These are phyloP conservation scores for Xestia rhomboidea DNA, from an alignment of 2,888 invertebrate species.

Conservation along the genomic window DNA sequence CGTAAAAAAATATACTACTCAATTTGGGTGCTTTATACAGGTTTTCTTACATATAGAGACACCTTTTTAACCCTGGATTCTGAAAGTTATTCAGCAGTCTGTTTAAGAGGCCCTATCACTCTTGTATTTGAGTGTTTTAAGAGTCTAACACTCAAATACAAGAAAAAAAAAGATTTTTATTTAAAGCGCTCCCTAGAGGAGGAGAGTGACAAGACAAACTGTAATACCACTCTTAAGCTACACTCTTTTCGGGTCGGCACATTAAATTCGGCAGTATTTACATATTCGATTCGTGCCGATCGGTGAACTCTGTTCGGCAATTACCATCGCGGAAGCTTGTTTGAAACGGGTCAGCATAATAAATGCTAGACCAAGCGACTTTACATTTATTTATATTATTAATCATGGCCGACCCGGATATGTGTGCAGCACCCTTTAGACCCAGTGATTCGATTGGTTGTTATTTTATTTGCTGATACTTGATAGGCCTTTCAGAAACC, in stretches of 20 bases:
- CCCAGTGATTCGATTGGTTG: not conserved
- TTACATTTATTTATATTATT: not conserved
- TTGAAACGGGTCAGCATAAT: not conserved
- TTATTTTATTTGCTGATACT: not conserved
- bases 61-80: slow-evolving; percentile 27
- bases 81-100: not conserved
- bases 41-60: slow-evolving; percentile 71
- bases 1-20: slow-evolving; percentile 77
- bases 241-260: not conserved
- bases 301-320: not conserved
- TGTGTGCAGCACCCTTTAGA: not conserved
- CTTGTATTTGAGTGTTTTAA: too few relatives aligned
- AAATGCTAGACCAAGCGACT: not conserved
- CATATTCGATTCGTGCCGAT: not conserved
- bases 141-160: too few relatives aligned
- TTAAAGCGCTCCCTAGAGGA: too few relatives aligned
- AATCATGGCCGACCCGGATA: not conserved
- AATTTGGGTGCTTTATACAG: slow-evolving; percentile 76
- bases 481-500: not conserved
- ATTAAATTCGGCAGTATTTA: not conserved
- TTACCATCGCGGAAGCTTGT: not conserved
- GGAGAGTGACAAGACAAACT: too few relatives aligned
- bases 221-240: too few relatives aligned
- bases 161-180: too few relatives aligned
- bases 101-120: too few relatives aligned